Evolutionary conservation across 2,797 vertebrate species (phyloP), one percentile per base, ranked within the genome.

Genomic region (Parauchenoglanis ngamensis): DNA sequence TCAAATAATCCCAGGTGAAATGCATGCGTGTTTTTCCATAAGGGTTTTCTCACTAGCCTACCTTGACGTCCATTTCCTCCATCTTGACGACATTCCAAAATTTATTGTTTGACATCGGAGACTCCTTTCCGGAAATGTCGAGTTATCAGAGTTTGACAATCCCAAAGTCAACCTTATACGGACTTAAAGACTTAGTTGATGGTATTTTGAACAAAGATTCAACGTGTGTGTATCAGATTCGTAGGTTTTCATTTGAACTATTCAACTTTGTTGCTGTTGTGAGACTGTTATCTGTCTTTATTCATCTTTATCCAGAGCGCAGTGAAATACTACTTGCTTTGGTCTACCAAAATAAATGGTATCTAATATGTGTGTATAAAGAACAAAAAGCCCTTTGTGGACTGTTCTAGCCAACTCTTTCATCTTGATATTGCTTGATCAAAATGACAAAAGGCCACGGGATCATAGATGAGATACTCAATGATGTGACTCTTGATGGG

Each of bases 351-450:
- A 63, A 68, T 73, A 56, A 79, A 81, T 31, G 10, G 23, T n/a
- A 73, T 68, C 44, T 3, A 23, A 52, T 49, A 44, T 59, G 68
- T 75, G 59, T 54, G 23, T 44, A 31, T 54, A 87, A 72, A 68
- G 65, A 44, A 84, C 82, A 84, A 59, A 56, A 57, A 54, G 23
- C 70, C 59, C 46, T 84, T 83, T 87, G 80, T 83, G 35, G 80
- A 49, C 46, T 68, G 10, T 78, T 70, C n/a, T 13, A 46, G n/a
- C 15, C 63, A 11, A 5, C 63, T 72, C 82, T 85, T 88, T 81
- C 76, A 85, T 88, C 76, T 59, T 78, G 52, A 70, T 28, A 25
- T 46, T 46, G 44, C 83, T 54, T 88, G 76, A 81, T 80, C n/a
- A 63, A 63, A 88, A 85, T 63, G 57, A 85, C 86, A 79, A 75